phyloP scores from a whole-genome alignment of 2,113 vertebrate genomes.

The Theristicus caerulescens region DNA sequence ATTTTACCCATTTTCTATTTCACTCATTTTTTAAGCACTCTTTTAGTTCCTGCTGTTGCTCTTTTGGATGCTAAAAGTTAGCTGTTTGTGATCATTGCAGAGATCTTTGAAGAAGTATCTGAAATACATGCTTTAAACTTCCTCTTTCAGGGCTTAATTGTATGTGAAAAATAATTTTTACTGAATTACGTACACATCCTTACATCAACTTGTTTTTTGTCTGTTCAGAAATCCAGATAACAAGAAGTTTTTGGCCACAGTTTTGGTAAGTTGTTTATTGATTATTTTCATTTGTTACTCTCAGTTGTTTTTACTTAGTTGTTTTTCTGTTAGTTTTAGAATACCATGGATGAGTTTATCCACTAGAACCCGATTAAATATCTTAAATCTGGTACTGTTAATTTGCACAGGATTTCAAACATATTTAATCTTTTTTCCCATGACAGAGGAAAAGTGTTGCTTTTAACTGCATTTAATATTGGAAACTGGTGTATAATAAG shows the following conservation, averaged over 20 bases:
- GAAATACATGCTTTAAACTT: neutral
- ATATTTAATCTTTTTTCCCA: neutral
- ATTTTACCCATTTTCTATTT: neutral
- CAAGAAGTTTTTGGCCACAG: conserved; percentile 1
- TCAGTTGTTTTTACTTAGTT: neutral
- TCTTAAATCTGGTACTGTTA: neutral
- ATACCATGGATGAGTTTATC: neutral
- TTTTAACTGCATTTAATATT: neutral
- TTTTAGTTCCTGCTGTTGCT: neutral
- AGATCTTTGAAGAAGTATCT: neutral
- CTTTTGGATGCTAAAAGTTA: neutral
- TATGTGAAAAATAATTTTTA: neutral
- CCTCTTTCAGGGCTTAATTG: neutral
- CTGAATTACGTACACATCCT: neutral
- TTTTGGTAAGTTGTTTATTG: conserved; percentile 30
- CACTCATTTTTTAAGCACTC: neutral
- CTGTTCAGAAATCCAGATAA: conserved; percentile 45
- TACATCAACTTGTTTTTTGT: conserved; percentile 16
- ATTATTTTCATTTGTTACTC: neutral
- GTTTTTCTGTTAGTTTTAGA: neutral
- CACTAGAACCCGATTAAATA: neutral
- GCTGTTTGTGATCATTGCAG: neutral
- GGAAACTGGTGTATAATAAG: conserved; percentile 7
- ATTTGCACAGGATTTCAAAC: neutral
- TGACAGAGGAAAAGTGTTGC: neutral